phyloP scores from a whole-genome alignment of 2,888 invertebrate genomes.

The Drosophila putrida region DNA sequence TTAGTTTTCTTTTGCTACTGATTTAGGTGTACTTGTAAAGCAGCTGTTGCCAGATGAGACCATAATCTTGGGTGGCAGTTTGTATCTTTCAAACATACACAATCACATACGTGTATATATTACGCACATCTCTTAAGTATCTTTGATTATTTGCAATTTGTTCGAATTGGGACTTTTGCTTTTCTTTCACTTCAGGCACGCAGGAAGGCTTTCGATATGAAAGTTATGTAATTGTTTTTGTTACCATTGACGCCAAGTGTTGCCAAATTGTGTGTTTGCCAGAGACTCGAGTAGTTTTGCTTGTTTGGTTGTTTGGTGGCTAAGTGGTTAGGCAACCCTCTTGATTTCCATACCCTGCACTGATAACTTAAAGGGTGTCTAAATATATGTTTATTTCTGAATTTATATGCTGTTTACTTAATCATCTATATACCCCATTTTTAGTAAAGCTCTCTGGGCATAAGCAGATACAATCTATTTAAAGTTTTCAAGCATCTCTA shows the following conservation, averaged over 20 bases:
- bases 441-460: not conserved
- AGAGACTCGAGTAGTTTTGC: conserved; percentile 57
- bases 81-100: conserved; percentile 6
- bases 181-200: conserved; percentile 55
- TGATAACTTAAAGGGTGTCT: not conserved
- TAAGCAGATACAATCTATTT: conserved; percentile 10
- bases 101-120: not conserved
- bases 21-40: conserved; percentile 55
- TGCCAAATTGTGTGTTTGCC: conserved; percentile 56
- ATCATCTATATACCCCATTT: not conserved
- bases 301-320: not conserved
- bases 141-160: conserved; percentile 79
- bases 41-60: conserved; percentile 47
- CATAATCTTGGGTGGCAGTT: conserved; percentile 2
- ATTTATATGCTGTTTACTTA: conserved; percentile 32
- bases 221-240: conserved; percentile 71
- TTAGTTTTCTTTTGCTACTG: conserved; percentile 2
- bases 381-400: not conserved
- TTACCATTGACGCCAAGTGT: conserved; percentile 73
- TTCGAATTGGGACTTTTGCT: conserved; percentile 66
- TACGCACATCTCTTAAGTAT: conserved; percentile 64
- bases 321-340: conserved; percentile 4
- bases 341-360: not conserved
- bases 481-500: not conserved
- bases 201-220: conserved; percentile 24